These are phyloP conservation scores for Rhysida immarginata DNA, from an alignment of 1,140 invertebrate genomes.

Conservation along the genomic window DNA sequence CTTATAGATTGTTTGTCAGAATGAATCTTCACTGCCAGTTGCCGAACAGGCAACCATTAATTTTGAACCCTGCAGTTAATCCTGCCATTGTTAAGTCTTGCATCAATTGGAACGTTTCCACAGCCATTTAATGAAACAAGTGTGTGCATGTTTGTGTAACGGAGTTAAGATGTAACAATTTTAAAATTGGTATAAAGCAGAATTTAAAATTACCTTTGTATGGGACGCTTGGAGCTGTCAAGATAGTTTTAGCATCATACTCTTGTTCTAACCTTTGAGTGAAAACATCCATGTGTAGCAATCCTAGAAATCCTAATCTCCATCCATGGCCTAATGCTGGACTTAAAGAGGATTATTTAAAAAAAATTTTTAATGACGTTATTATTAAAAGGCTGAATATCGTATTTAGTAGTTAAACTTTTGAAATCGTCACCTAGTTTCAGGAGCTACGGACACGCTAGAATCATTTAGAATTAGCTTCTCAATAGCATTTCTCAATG, in stretches of 20 bases:
- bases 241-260: conserved; percentile 68
- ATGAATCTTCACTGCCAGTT: too few relatives aligned
- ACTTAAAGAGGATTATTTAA: conserved; percentile 35
- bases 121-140: too few relatives aligned
- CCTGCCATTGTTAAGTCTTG: too few relatives aligned
- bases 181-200: too few relatives aligned
- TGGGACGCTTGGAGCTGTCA: conserved; percentile 87
- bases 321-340: conserved; percentile 86
- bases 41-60: too few relatives aligned
- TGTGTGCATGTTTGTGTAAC: too few relatives aligned
- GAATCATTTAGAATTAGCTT: conserved; percentile 88
- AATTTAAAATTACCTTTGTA: conserved; percentile 46
- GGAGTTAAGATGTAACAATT: too few relatives aligned
- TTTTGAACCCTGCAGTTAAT: too few relatives aligned
- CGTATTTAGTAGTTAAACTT: not conserved
- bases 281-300: conserved; percentile 94
- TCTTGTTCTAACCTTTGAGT: conserved; percentile 86
- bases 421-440: conserved; percentile 50
- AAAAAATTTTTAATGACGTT: not conserved
- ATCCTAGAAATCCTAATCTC: conserved; percentile 80
- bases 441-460: conserved; percentile 58
- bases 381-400: not conserved
- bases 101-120: too few relatives aligned
- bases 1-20: too few relatives aligned
- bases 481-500: conserved; percentile 63